These are phyloP conservation scores for Acromyrmex echinatior DNA, from an alignment of 1,140 invertebrate species.

Conservation along the genomic window DNA sequence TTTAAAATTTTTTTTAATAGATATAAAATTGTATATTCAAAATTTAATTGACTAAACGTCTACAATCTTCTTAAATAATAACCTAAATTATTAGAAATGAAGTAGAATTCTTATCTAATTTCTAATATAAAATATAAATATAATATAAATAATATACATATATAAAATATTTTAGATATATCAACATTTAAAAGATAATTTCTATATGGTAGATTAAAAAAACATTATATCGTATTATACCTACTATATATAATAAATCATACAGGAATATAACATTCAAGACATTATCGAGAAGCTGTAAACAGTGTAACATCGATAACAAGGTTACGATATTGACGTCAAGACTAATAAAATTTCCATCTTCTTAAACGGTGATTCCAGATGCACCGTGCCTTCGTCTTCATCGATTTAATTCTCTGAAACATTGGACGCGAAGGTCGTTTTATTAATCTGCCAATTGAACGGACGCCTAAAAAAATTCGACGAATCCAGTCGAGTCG, in stretches of 20 bases:
- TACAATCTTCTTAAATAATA: neutral
- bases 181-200: neutral
- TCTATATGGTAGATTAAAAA: neutral
- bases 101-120: neutral
- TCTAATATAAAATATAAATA: conserved; percentile 8
- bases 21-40: neutral
- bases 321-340: conserved; percentile 77
- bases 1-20: neutral
- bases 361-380: conserved; percentile 74
- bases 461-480: conserved; percentile 12
- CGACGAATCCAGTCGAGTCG: conserved; percentile 29
- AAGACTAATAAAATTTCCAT: conserved; percentile 78
- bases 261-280: conserved; percentile 41
- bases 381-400: conserved; percentile 67
- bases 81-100: conserved; percentile 4
- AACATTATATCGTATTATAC: neutral
- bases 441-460: conserved; percentile 71
- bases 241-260: neutral
- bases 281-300: conserved; percentile 31
- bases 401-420: conserved; percentile 53
- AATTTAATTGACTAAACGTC: neutral
- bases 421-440: conserved; percentile 73
- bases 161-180: neutral
- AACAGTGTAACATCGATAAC: conserved; percentile 69
- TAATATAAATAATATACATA: neutral